Evolutionary conservation across 2,113 vertebrate species (phyloP).

Genomic region (Diadophis punctatus): DNA sequence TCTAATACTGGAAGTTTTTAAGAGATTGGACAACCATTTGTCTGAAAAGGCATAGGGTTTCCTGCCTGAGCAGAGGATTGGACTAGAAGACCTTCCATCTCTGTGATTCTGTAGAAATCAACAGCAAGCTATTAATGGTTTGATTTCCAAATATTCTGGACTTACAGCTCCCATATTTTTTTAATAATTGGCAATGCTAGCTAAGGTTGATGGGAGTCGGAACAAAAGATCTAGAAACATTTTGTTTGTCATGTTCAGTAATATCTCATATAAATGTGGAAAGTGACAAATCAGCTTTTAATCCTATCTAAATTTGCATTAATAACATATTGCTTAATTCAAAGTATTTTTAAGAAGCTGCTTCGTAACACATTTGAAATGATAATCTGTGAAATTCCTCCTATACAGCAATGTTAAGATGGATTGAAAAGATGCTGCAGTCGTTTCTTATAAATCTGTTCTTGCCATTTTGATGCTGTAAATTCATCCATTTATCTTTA

Average conservation of each 20-base stretch:
- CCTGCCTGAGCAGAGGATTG: too few species aligned
- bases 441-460: not conserved
- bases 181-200: not conserved
- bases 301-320: not conserved
- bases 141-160: not conserved
- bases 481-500: slow-evolving; percentile 55
- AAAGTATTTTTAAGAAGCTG: slow-evolving; percentile 34
- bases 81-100: too few species aligned
- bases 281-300: slow-evolving; percentile 2
- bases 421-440: slow-evolving; percentile 25
- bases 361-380: slow-evolving; percentile 33
- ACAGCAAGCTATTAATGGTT: not conserved
- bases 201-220: not conserved
- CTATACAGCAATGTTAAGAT: not conserved
- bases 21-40: too few species aligned
- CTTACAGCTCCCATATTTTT: not conserved
- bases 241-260: not conserved
- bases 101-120: not conserved
- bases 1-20: too few species aligned
- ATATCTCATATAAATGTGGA: slow-evolving; percentile 14
- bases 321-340: slow-evolving; percentile 28
- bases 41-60: too few species aligned
- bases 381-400: not conserved
- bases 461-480: slow-evolving; percentile 28
- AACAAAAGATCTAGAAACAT: not conserved